Evolutionary conservation across 1,140 invertebrate genomes (phyloP), one percentile per base, ranked within the genome.

Genomic region (Streblospio benedicti): DNA sequence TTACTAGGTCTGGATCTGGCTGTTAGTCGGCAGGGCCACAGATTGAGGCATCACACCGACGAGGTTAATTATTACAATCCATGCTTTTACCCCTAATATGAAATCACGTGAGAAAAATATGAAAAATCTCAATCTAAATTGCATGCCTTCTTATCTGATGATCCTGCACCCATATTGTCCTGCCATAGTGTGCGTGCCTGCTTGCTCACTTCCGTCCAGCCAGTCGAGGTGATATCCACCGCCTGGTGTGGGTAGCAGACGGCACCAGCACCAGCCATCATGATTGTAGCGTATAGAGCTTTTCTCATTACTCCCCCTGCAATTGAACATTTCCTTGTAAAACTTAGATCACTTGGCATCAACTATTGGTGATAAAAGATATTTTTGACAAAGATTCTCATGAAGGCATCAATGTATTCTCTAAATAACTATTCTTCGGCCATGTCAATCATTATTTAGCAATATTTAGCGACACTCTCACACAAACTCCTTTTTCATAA

Each of bases 171-270:
- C 18, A 47, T 5, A 5, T n/a, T 52, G 25, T 62, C 16, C 14
- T 50, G 27, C 61, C 55, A 64, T 18, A 61, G 35, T 25, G 50
- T 47, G 16, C 60, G 31, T 18, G 66, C 58, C 16, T 60, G 51
- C n/a, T 59, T 59, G 44, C 58, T 56, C 3, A 57, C 52, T 31
- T 30, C 35, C 28, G 62, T 57, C 57, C 65, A 71, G 20, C 43
- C 62, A 12, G 61, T 44, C 16, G 62, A 55, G 6, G 64, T 58
- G 43, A 71, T 31, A 20, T 60, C 63, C 4, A 64, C 56, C 31
- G 69, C 66, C 54, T 72, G 59, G 6, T 67, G 58, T n/a, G 70
- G 71, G 54, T 71, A 71, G 43, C 69, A 71, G 18, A 73, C 9
- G 16, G 67, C 57, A 14, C 67, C 63, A 31, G 66, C 64, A 61